Evolutionary conservation across 2,797 vertebrate genomes (phyloP).

Genomic region (Pogoniulus pusillus): DNA sequence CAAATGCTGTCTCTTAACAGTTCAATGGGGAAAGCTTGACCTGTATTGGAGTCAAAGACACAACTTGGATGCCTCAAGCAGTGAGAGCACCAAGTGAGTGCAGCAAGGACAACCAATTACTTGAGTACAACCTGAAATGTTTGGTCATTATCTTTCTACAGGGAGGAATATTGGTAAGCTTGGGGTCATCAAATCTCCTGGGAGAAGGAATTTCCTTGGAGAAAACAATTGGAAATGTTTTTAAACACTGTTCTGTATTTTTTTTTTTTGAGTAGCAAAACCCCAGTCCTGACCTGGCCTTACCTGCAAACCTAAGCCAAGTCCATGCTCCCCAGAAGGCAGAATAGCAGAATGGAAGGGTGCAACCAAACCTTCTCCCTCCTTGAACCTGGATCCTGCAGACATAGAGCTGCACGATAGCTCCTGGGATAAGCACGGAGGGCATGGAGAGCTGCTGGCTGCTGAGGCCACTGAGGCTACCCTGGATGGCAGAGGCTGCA

Average conservation of each 20-base stretch:
- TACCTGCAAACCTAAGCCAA: slow-evolving; percentile 89
- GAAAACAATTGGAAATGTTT: background rate
- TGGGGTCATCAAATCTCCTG: background rate
- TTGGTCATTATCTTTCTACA: background rate
- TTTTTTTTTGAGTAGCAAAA: background rate
- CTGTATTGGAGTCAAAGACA: background rate
- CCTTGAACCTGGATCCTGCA: slow-evolving; percentile 82
- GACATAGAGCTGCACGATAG: slow-evolving; percentile 81
- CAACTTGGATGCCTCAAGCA: background rate
- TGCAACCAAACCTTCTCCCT: slow-evolving; percentile 79
- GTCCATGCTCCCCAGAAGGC: slow-evolving; percentile 87
- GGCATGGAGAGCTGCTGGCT: slow-evolving; percentile 81
- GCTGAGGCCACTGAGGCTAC: background rate
- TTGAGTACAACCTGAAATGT: background rate
- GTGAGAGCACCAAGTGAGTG: background rate
- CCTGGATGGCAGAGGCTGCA: slow-evolving; percentile 81
- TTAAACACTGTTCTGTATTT: fast-evolving
- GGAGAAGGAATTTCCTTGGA: background rate
- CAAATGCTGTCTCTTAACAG: background rate
- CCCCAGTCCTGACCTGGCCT: fast-evolving
- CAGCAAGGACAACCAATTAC: background rate
- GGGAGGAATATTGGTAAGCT: background rate
- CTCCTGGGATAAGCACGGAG: slow-evolving; percentile 85
- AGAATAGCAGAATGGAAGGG: slow-evolving; percentile 83
- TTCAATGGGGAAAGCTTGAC: background rate